These are phyloP conservation scores for Ophioninae sp. DNA, from an alignment of 2,888 invertebrate genomes.

Conservation along the genomic window DNA sequence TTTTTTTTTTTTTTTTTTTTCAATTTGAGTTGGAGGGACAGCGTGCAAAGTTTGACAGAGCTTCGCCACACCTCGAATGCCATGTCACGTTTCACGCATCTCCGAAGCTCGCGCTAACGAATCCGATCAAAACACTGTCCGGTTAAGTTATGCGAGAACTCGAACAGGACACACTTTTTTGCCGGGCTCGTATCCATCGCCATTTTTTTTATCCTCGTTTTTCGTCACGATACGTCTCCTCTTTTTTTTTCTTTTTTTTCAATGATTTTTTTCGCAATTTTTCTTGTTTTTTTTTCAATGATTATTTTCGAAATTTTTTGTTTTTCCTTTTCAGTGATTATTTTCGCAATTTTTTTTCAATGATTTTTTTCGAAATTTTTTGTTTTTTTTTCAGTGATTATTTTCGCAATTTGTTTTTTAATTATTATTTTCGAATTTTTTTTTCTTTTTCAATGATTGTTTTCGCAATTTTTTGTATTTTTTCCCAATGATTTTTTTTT, in stretches of 20 bases:
- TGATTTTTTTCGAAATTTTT: slow-evolving; percentile 1
- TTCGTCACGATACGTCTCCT: background rate
- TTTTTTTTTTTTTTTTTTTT: slow-evolving; percentile 4
- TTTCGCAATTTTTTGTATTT: background rate
- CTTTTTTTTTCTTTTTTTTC: slow-evolving; percentile 10
- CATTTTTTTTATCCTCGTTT: slow-evolving; percentile 18
- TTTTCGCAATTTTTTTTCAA: background rate
- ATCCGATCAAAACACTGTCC: slow-evolving; percentile 71
- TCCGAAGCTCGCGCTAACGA: slow-evolving; percentile 71
- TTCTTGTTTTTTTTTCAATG: background rate
- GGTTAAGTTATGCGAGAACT: slow-evolving; percentile 64
- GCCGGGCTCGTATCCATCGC: slow-evolving; percentile 5
- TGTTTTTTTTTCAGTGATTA: background rate
- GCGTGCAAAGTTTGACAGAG: slow-evolving; percentile 63
- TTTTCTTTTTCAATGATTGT: slow-evolving; percentile 9
- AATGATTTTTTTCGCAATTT: slow-evolving; percentile 7
- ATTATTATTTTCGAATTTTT: no score
- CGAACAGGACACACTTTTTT: slow-evolving; percentile 48
- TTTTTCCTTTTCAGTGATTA: no score
- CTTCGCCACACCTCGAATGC: slow-evolving; percentile 74
- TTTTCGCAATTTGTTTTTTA: no score
- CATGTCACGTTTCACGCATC: slow-evolving; percentile 73
- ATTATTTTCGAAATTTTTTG: no score
- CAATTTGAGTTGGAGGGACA: slow-evolving; percentile 43
- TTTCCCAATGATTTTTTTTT: background rate